A percentile compares a stretch with the other conserved stretches of the same genome.
Evolutionary conservation across 2,888 invertebrate genomes (phyloP).

Genomic region (Drosophila lutescens): DNA sequence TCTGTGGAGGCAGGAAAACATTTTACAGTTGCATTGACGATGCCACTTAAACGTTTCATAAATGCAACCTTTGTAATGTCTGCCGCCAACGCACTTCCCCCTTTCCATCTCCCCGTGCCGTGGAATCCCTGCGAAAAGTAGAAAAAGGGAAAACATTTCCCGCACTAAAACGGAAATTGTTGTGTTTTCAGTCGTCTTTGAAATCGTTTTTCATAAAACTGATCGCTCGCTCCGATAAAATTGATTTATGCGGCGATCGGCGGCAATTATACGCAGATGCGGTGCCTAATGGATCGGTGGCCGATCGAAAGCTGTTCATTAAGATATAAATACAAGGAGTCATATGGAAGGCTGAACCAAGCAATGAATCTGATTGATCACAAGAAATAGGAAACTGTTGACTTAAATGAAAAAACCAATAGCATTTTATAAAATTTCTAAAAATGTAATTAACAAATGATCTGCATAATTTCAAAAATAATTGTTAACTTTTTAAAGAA

Average conservation of each 20-base stretch:
- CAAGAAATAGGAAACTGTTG: too few species aligned
- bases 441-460: too few species aligned
- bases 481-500: too few species aligned
- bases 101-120: not conserved
- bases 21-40: slow-evolving; percentile 75
- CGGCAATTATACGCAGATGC: slow-evolving; percentile 79
- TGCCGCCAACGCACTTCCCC: slow-evolving; percentile 48
- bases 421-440: too few species aligned
- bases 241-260: slow-evolving; percentile 80
- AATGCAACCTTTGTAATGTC: slow-evolving; percentile 78
- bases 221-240: slow-evolving; percentile 80
- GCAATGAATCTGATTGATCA: too few species aligned
- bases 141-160: slow-evolving; percentile 55
- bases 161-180: slow-evolving; percentile 68
- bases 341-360: not conserved
- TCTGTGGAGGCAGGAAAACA: slow-evolving; percentile 51
- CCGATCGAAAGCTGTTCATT: slow-evolving; percentile 43
- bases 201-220: slow-evolving; percentile 74
- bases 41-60: slow-evolving; percentile 79
- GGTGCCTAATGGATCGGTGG: slow-evolving; percentile 80
- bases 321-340: slow-evolving; percentile 31
- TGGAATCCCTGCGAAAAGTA: slow-evolving; percentile 54
- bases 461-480: too few species aligned
- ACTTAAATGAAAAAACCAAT: not conserved
- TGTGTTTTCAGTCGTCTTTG: slow-evolving; percentile 47